Evolutionary conservation across 2,113 vertebrate genomes (phyloP).

Genomic region (Phrynosoma blainvillii): DNA sequence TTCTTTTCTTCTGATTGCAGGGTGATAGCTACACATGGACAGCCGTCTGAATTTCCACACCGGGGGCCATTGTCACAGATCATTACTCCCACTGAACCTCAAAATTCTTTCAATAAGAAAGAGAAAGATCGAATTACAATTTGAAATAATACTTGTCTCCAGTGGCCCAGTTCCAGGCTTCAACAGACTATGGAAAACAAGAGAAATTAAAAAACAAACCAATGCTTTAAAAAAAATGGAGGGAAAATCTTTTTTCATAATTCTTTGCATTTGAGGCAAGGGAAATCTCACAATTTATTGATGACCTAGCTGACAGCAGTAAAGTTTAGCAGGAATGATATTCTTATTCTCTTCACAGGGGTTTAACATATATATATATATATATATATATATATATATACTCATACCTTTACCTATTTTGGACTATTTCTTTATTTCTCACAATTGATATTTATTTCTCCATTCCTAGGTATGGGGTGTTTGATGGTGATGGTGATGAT

Average conservation of each 20-base stretch:
- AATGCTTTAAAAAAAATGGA: neutral
- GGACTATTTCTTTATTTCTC: neutral
- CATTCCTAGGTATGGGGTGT: neutral
- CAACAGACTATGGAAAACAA: constrained; percentile 8
- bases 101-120: constrained; percentile 61
- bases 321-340: neutral
- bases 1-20: constrained; percentile 18
- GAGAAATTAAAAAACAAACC: constrained; percentile 35
- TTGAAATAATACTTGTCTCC: neutral
- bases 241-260: constrained; percentile 29
- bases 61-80: constrained; percentile 48
- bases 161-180: neutral
- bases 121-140: neutral
- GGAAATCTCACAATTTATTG: neutral
- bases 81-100: constrained; percentile 51
- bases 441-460: neutral
- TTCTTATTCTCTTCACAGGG: neutral
- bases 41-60: constrained; percentile 23
- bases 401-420: neutral
- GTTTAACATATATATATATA: neutral
- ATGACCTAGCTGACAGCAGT: neutral
- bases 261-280: neutral
- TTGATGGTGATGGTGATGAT: no score
- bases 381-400: no score
- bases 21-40: constrained; percentile 13